These are phyloP conservation scores for Phenganax subtilis DNA, from an alignment of 92 coral and sea anemone genomes.

Conservation along the genomic window DNA sequence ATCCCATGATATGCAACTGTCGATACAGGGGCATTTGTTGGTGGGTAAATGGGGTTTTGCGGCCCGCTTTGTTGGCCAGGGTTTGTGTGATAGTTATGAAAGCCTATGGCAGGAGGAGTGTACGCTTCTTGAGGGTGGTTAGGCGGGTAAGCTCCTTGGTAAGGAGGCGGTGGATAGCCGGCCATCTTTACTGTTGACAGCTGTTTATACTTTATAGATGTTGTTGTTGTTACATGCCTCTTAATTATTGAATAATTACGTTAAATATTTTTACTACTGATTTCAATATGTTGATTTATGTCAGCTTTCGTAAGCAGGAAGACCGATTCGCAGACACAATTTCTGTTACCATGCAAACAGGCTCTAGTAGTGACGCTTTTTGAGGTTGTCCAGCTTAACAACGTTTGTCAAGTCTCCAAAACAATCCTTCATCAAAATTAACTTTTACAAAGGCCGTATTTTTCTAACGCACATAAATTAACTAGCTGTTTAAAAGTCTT, in stretches of 20 bases:
- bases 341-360: no score
- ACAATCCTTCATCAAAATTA: background rate
- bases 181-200: no score
- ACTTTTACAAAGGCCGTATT: constrained; percentile 34
- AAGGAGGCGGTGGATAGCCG: constrained; percentile 19
- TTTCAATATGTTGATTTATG: no score
- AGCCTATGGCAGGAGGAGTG: constrained; percentile 21
- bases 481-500: constrained; percentile 73
- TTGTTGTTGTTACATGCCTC: background rate
- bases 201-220: background rate
- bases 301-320: no score
- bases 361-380: no score
- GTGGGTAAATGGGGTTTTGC: background rate
- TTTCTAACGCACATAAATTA: constrained; percentile 56
- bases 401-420: background rate
- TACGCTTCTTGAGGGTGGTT: background rate
- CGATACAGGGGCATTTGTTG: background rate
- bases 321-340: no score
- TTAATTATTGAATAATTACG: no score
- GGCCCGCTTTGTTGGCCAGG: background rate
- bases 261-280: no score
- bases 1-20: constrained; percentile 10
- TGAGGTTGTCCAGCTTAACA: no score
- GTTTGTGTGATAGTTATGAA: constrained; percentile 19
- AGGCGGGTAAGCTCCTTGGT: constrained; percentile 11